Base-by-base conservation (phyloP, 1,140 invertebrate genomes). In the Octopus bimaculoides region DNA sequence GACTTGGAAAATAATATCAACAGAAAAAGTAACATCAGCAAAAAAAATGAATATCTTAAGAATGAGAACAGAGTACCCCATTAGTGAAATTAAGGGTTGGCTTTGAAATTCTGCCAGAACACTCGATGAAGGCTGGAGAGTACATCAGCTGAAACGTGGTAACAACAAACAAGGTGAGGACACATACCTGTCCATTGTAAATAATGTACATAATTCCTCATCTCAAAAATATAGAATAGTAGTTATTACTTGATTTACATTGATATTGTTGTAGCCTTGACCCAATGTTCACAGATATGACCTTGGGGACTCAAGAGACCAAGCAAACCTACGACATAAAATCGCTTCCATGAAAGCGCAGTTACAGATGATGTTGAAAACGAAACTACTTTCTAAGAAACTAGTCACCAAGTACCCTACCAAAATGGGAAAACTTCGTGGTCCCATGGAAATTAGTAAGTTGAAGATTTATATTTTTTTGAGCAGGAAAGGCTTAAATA, bases 361-460 rank as follows among this genome's bases (percentile, higher is more conserved):
- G 66, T 87, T 96, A 7, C 87, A 90, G 5, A 76, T 87, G 5
- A 84, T 95, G 17, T 84, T 95, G 52, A 89, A 91, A 0, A 91
- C 92, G 81, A 92, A 93, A 4, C 83, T 95, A 10, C 93, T 94
- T 83, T 93, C 93, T 0, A 92, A 91, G 87, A 92, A 92, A 2
- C 94, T 94, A 85, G 94, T 92, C 79, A 94, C 93, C 78, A 95
- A 93, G 85, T 95, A 93, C 78, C 88, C 86, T 66, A 88, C 87
- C 3, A 83, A 84, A 78, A 82, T 81, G 1, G 87, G 87, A 12
- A 86, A 84, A 78, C 81, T 88, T 26, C 69, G 83, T 5, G 20
- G 83, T 20, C 86, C 86, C 14, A 6, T 14, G 5, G 66, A 5
- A 71, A 5, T n/a, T 6, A 17, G 66, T 71, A 9, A 54, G 41